These are phyloP conservation scores for human (Homo sapiens) DNA, from an alignment of 2,113 vertebrate species.

Conservation along the genomic window DNA sequence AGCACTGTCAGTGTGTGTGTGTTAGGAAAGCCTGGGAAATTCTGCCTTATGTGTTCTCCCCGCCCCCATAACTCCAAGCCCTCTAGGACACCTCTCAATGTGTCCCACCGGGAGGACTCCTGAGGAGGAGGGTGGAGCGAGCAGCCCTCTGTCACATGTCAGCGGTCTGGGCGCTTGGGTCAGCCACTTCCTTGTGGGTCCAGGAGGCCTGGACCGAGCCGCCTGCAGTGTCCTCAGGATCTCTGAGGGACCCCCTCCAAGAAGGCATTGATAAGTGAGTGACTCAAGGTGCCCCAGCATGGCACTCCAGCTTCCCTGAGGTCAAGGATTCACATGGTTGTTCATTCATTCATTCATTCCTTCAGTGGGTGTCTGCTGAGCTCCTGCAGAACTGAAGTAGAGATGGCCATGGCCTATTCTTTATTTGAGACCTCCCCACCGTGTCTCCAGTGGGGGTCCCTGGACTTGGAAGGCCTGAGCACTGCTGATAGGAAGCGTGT, in stretches of 20 bases:
- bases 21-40: neutral
- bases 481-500: neutral
- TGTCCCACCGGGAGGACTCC: neutral
- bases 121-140: neutral
- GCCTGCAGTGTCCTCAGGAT: neutral
- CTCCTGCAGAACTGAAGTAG: fast-evolving
- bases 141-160: neutral
- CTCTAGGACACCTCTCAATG: fast-evolving
- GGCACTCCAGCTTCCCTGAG: neutral
- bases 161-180: neutral
- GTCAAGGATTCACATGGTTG: neutral
- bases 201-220: neutral
- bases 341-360: neutral
- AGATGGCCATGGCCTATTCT: neutral
- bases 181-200: fast-evolving
- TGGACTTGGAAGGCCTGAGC: neutral
- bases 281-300: neutral
- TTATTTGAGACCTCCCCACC: neutral
- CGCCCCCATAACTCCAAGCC: neutral
- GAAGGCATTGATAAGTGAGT: neutral
- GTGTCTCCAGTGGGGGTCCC: neutral
- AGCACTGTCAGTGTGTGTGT: fast-evolving
- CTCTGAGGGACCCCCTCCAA: too few relatives aligned
- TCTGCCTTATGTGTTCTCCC: too few relatives aligned
- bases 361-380: neutral